Evolutionary conservation across 2,113 vertebrate species (phyloP).

Genomic region (Thamnophis sirtalis): DNA sequence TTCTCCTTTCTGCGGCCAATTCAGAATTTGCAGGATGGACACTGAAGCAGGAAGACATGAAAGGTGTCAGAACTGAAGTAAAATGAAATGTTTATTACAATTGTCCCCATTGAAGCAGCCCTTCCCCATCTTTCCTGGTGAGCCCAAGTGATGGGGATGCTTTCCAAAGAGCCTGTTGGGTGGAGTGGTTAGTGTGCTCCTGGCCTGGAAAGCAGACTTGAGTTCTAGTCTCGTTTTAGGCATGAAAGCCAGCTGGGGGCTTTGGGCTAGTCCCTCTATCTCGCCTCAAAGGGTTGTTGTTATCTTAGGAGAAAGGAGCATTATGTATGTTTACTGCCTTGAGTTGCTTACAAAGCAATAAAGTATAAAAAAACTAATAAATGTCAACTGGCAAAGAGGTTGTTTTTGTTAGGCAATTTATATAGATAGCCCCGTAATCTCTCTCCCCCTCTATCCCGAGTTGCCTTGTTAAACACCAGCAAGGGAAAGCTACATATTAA

Average conservation of each 20-base stretch:
- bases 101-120: neutral
- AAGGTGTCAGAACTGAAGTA: neutral
- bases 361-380: too few species aligned
- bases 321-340: too few species aligned
- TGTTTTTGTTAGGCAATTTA: neutral
- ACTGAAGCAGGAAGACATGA: neutral
- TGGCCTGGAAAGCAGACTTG: too few species aligned
- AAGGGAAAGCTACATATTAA: neutral
- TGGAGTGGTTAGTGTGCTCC: too few species aligned
- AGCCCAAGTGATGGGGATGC: neutral
- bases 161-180: neutral
- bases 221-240: too few species aligned
- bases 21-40: neutral
- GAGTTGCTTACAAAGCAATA: too few species aligned
- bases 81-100: neutral
- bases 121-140: neutral
- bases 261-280: too few species aligned
- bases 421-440: neutral
- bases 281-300: too few species aligned
- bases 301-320: too few species aligned
- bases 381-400: neutral
- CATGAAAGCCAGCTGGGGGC: too few species aligned
- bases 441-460: neutral
- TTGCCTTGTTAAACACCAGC: neutral
- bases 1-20: neutral